These are phyloP conservation scores for Pelecanoides urinatrix DNA, from an alignment of 2,113 vertebrate species.

Conservation along the genomic window DNA sequence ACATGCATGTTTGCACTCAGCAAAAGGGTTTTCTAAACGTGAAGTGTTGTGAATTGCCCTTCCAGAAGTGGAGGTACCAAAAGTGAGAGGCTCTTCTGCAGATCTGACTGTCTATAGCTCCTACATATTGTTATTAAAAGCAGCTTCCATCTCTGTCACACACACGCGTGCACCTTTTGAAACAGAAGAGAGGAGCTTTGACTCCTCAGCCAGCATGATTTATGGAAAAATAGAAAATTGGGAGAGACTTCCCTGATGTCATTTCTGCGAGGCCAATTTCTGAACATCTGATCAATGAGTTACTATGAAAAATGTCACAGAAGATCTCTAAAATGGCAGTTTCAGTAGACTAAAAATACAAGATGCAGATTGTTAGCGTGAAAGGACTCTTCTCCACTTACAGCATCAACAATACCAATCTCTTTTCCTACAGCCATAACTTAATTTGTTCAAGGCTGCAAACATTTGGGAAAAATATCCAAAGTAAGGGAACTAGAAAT, in stretches of 20 bases:
- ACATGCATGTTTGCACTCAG: neutral
- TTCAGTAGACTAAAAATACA: neutral
- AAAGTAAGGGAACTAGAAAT: neutral
- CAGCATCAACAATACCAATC: neutral
- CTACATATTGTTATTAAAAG: neutral
- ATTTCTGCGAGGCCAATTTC: slow-evolving; percentile 27
- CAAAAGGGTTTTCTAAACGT: neutral
- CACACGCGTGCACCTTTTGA: neutral
- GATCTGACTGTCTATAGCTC: neutral
- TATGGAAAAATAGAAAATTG: slow-evolving; percentile 24
- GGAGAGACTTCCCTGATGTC: neutral
- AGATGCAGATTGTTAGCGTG: neutral
- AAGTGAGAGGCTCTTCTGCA: neutral
- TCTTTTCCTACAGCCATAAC: neutral
- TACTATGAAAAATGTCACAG: neutral
- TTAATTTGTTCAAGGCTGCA: neutral
- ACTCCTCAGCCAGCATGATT: neutral
- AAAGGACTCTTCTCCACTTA: neutral
- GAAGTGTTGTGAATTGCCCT: rapidly evolving
- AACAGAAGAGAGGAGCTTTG: neutral
- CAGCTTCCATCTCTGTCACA: neutral
- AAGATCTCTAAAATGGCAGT: slow-evolving; percentile 12
- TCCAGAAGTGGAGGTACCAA: neutral
- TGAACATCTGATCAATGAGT: slow-evolving; percentile 38
- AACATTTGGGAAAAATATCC: neutral